phyloP scores from a whole-genome alignment of 2,888 invertebrate species.

The Drosophila multiciliata region DNA sequence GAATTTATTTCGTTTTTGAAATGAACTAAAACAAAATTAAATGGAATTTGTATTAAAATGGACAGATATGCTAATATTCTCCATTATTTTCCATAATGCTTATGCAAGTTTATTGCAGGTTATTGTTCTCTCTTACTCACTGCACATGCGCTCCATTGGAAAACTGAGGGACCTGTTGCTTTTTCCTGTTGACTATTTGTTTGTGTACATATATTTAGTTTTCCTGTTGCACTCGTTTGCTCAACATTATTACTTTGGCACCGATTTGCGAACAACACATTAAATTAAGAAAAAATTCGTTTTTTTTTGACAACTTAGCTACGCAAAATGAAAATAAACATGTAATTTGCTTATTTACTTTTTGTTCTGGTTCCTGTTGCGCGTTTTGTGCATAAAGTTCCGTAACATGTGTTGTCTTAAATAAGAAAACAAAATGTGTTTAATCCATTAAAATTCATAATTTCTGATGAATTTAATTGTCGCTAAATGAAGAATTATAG shows the following conservation, averaged over 20 bases:
- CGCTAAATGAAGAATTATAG: slow-evolving; percentile 15
- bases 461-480: slow-evolving; percentile 27
- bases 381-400: slow-evolving; percentile 10
- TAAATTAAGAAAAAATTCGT: background rate
- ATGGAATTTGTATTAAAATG: background rate
- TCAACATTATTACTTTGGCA: slow-evolving; percentile 46
- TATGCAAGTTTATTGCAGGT: background rate
- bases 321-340: slow-evolving; percentile 31
- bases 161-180: slow-evolving; percentile 86
- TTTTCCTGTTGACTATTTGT: slow-evolving; percentile 27
- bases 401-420: slow-evolving; percentile 16
- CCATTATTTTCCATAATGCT: background rate
- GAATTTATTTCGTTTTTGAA: background rate
- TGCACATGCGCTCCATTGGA: slow-evolving; percentile 86
- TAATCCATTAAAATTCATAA: slow-evolving; percentile 27
- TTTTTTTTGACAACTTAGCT: background rate
- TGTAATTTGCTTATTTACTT: slow-evolving; percentile 8
- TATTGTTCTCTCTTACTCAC: background rate
- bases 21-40: background rate
- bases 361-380: slow-evolving; percentile 5
- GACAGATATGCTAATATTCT: background rate
- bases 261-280: slow-evolving; percentile 6
- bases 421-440: slow-evolving; percentile 21
- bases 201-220: slow-evolving; percentile 54
- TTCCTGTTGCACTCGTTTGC: slow-evolving; percentile 48